Evolutionary conservation across 2,113 vertebrate genomes (phyloP).

Genomic region (Anas platyrhynchos): DNA sequence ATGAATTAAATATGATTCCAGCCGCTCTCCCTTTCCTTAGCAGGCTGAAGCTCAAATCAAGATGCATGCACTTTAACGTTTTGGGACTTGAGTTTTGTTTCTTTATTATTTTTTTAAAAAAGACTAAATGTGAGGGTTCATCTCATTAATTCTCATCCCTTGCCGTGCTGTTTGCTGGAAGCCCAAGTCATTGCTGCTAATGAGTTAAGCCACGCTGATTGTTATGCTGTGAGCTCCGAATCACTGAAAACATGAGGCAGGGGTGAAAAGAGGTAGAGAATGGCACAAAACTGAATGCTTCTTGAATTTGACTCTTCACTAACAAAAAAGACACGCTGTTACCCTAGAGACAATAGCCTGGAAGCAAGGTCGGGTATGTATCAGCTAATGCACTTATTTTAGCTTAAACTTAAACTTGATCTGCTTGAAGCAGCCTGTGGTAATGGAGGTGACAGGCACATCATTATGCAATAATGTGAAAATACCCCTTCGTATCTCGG

Average conservation of each 20-base stretch:
- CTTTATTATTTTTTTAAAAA: neutral
- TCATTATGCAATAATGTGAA: neutral
- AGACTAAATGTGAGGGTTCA: no score
- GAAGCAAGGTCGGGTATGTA: neutral
- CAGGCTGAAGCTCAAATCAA: neutral
- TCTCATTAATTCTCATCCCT: neutral
- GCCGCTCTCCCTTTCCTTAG: neutral
- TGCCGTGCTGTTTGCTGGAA: neutral
- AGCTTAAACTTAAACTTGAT: neutral
- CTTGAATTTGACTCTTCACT: neutral
- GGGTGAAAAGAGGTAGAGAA: neutral
- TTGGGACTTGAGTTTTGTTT: neutral
- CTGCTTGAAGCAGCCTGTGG: neutral
- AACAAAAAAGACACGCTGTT: neutral
- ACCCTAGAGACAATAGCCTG: neutral
- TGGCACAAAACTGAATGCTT: neutral
- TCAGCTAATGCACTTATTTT: neutral
- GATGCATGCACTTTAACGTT: neutral
- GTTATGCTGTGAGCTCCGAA: neutral
- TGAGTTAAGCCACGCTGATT: neutral
- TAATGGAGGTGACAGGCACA: neutral
- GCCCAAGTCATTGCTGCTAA: neutral
- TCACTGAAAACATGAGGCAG: neutral
- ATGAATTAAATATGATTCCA: neutral
- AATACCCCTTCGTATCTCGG: neutral